These are phyloP conservation scores for Calliopum simillimum DNA, from an alignment of 2,888 invertebrate species.

Conservation along the genomic window DNA sequence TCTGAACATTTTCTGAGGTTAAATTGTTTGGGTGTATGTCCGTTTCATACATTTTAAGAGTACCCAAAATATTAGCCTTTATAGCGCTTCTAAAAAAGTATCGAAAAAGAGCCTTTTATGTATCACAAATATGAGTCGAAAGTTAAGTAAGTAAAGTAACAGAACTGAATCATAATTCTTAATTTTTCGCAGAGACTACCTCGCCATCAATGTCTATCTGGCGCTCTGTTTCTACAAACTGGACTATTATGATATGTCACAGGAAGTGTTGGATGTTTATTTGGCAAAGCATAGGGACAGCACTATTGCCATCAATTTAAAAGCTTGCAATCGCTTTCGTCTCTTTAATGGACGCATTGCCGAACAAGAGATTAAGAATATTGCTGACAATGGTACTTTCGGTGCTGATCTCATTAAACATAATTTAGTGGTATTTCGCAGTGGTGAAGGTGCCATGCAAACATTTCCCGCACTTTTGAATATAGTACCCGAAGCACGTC, in stretches of 20 bases:
- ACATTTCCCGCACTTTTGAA: slow-evolving; percentile 90
- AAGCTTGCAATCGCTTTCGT: slow-evolving; percentile 79
- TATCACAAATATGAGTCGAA: too few species aligned
- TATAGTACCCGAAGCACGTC: slow-evolving; percentile 94
- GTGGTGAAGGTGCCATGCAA: slow-evolving; percentile 94
- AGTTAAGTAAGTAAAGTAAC: too few species aligned
- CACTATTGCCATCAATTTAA: slow-evolving; percentile 94
- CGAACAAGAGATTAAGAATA: slow-evolving; percentile 90
- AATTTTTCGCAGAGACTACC: slow-evolving; percentile 79
- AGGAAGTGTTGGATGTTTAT: slow-evolving; percentile 95
- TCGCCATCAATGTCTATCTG: slow-evolving; percentile 96
- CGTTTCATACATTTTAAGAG: too few species aligned
- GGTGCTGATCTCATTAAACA: slow-evolving; percentile 94
- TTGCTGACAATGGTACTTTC: slow-evolving; percentile 80
- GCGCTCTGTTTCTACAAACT: slow-evolving; percentile 98
- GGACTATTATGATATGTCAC: slow-evolving; percentile 98
- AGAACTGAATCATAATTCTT: too few species aligned
- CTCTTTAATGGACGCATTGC: slow-evolving; percentile 96
- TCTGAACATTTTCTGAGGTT: too few species aligned
- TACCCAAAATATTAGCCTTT: too few species aligned
- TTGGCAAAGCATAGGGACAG: slow-evolving; percentile 92
- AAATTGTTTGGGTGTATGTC: too few species aligned
- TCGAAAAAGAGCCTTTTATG: too few species aligned
- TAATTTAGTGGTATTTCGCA: slow-evolving; percentile 94
- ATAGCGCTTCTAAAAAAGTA: too few species aligned